Evolutionary conservation across 2,888 invertebrate species (phyloP).

Genomic region (Epsilonema sp.): DNA sequence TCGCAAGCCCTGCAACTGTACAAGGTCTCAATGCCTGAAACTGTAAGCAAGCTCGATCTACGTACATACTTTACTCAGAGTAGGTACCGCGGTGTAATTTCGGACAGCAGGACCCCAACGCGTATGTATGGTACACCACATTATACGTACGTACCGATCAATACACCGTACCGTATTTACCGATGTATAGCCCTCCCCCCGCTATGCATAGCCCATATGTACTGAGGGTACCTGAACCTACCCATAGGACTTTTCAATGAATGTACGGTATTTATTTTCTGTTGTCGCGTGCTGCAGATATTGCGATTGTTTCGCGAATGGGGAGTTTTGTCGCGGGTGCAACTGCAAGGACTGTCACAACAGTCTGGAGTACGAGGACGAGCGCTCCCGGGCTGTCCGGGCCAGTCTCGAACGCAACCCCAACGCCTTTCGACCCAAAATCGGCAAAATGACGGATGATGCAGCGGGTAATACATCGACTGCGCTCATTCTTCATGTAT

Average conservation of each 20-base stretch:
- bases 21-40: constrained; percentile 92
- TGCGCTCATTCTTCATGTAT: background rate
- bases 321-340: constrained; percentile 90
- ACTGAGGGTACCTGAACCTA: no score
- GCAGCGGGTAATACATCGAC: constrained; percentile 10
- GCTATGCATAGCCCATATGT: no score
- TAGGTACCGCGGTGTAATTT: no score
- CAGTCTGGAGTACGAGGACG: constrained; percentile 81
- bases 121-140: no score
- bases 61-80: no score
- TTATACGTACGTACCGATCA: no score
- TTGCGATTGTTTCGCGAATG: constrained; percentile 98
- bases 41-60: constrained; percentile 50
- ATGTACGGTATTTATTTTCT: background rate
- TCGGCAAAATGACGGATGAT: no score
- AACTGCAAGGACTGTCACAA: constrained; percentile 95
- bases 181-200: no score
- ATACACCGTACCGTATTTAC: no score
- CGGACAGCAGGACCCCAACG: no score
- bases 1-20: constrained; percentile 86
- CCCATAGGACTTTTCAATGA: background rate
- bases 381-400: constrained; percentile 65
- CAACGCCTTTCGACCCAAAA: constrained; percentile 92
- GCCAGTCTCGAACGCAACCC: constrained; percentile 89
- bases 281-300: no score